phyloP scores from a whole-genome alignment of 2,113 vertebrate genomes.

The Corvus moneduloides region DNA sequence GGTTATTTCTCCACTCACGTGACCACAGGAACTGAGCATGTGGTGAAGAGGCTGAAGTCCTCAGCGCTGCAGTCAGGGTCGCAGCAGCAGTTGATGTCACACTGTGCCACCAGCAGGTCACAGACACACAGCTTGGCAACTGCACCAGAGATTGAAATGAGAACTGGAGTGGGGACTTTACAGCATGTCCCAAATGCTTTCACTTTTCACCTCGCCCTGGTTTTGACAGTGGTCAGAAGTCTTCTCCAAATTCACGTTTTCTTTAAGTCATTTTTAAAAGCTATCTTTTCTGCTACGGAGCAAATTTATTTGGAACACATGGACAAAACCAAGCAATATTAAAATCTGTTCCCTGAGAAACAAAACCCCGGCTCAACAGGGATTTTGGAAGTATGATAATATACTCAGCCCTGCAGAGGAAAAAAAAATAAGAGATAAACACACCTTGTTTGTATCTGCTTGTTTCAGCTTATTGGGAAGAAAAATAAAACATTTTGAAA shows the following conservation, averaged over 20 bases:
- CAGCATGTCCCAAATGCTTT: background rate
- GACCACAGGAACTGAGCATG: conserved; percentile 76
- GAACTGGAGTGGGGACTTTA: background rate
- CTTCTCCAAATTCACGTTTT: background rate
- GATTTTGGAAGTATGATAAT: background rate
- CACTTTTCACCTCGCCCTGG: background rate
- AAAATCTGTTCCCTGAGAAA: background rate
- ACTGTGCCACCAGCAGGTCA: conserved; percentile 75
- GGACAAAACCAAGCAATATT: background rate
- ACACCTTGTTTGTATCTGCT: background rate
- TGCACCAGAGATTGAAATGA: background rate
- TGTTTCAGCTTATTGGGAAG: background rate
- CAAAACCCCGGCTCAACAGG: background rate
- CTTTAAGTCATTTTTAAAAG: background rate
- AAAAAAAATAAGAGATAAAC: background rate
- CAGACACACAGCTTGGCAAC: conserved; percentile 79
- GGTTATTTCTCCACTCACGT: conserved; percentile 65
- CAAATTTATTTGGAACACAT: background rate
- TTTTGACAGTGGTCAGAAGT: background rate
- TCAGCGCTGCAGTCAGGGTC: conserved; percentile 76
- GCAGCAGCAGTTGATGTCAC: conserved; percentile 85
- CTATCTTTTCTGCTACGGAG: background rate
- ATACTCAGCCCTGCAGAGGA: background rate
- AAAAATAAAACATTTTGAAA: background rate
- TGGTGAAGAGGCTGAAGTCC: conserved; percentile 79